These are phyloP conservation scores for Noctilio leporinus DNA, from an alignment of 2,113 vertebrate species.

Conservation along the genomic window DNA sequence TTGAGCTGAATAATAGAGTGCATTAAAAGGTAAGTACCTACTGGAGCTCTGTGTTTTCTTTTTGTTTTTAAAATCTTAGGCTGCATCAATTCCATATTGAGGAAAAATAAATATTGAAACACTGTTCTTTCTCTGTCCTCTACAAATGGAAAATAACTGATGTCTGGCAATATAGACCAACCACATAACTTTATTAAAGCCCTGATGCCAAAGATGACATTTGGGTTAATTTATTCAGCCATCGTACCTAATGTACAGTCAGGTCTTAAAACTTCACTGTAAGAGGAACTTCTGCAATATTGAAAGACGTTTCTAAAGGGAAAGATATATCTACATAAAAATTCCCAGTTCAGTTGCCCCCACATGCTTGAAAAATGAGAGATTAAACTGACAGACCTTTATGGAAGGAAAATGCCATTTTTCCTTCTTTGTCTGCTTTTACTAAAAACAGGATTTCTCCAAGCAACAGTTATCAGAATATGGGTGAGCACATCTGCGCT, in stretches of 20 bases:
- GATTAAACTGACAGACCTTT: neutral
- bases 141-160: neutral
- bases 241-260: neutral
- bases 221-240: neutral
- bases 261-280: slow-evolving; percentile 1
- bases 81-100: neutral
- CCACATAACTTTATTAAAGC: neutral
- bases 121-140: neutral
- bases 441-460: slow-evolving; percentile 58
- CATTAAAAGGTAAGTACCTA: neutral
- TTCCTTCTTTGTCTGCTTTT: slow-evolving; percentile 33
- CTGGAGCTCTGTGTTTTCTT: neutral
- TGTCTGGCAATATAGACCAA: neutral
- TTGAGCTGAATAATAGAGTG: neutral
- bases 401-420: slow-evolving; percentile 49
- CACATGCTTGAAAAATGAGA: neutral
- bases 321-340: slow-evolving; percentile 12
- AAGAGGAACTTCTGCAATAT: neutral
- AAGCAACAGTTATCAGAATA: slow-evolving; percentile 62
- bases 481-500: slow-evolving; percentile 71
- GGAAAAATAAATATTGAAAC: neutral
- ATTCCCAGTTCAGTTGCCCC: slow-evolving; percentile 15
- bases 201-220: neutral
- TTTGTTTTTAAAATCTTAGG: neutral
- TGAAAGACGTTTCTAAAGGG: slow-evolving; percentile 10